Conservation (phyloP, 37 sponge, comb jelly and placozoan genomes). For the Eunapius fragilis region DNA sequence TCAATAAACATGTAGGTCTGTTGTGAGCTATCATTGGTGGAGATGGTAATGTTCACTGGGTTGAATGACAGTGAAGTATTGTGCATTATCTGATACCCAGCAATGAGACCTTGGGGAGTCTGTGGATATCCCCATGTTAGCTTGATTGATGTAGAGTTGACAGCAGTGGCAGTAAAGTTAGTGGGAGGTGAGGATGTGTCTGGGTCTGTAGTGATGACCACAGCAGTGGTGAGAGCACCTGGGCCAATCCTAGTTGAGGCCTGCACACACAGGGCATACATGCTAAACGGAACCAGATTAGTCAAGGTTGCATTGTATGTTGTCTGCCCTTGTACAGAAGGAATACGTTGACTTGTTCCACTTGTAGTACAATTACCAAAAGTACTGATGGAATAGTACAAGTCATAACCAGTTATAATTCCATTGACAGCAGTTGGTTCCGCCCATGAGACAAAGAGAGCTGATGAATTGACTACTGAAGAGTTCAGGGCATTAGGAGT, state of each 20-base stretch:
- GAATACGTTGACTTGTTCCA: neutral
- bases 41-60: neutral
- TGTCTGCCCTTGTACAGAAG: neutral
- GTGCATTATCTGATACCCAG: neutral
- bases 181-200: neutral
- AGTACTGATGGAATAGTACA: neutral
- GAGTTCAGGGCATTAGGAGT: neutral
- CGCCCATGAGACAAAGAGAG: slow-evolving; percentile 9
- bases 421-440: slow-evolving; percentile 2
- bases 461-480: neutral
- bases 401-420: neutral
- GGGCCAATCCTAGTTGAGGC: slow-evolving; percentile 34
- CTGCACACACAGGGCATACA: slow-evolving; percentile 28
- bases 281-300: slow-evolving; percentile 22
- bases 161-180: neutral
- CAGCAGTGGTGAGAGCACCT: slow-evolving; percentile 3
- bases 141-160: neutral
- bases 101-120: neutral
- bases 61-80: neutral
- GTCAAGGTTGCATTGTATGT: neutral
- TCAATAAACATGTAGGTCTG: neutral
- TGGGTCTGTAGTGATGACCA: neutral
- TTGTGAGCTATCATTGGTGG: neutral
- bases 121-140: neutral
- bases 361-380: neutral